A percentile compares a stretch with the other conserved stretches of the same genome.
Evolutionary conservation across 2,113 vertebrate genomes (phyloP).

Genomic region (Anser brachyrhynchus): DNA sequence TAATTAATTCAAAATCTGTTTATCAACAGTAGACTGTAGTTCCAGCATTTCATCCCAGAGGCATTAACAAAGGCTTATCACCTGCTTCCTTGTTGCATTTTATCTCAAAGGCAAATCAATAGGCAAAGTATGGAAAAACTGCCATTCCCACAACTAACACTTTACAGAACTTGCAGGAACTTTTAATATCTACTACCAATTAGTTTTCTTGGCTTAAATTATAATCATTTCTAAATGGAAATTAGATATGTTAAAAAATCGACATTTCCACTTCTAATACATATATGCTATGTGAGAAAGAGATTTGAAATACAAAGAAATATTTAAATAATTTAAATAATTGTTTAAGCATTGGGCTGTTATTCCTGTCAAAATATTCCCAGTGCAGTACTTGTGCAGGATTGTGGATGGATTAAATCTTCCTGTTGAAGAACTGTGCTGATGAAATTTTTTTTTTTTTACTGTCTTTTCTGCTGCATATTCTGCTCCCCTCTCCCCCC

Average conservation of each 20-base stretch:
- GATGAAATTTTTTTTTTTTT: neutral
- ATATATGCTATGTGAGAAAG: neutral
- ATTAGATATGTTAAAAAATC: slow-evolving; percentile 55
- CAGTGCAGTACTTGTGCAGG: neutral
- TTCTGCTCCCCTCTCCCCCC: neutral
- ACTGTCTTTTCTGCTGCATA: neutral
- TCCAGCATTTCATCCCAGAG: slow-evolving; percentile 74
- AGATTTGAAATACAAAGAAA: neutral
- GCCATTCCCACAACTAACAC: slow-evolving; percentile 59
- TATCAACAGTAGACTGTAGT: slow-evolving; percentile 79
- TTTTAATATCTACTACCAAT: slow-evolving; percentile 66
- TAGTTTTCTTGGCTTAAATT: slow-evolving; percentile 67
- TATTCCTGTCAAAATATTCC: neutral
- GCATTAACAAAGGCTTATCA: slow-evolving; percentile 81
- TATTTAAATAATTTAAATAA: neutral
- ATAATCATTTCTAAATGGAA: slow-evolving; percentile 64
- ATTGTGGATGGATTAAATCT: neutral
- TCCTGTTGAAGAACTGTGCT: neutral
- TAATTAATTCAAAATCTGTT: slow-evolving; percentile 84
- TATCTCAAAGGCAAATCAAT: slow-evolving; percentile 75
- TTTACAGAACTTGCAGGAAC: slow-evolving; percentile 70
- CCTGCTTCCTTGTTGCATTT: slow-evolving; percentile 74
- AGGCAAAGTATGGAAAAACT: slow-evolving; percentile 56
- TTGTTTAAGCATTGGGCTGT: neutral
- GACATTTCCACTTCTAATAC: slow-evolving; percentile 8